Conservation (phyloP, 2,113 vertebrate genomes). For the Benitochromis conjunctus region DNA sequence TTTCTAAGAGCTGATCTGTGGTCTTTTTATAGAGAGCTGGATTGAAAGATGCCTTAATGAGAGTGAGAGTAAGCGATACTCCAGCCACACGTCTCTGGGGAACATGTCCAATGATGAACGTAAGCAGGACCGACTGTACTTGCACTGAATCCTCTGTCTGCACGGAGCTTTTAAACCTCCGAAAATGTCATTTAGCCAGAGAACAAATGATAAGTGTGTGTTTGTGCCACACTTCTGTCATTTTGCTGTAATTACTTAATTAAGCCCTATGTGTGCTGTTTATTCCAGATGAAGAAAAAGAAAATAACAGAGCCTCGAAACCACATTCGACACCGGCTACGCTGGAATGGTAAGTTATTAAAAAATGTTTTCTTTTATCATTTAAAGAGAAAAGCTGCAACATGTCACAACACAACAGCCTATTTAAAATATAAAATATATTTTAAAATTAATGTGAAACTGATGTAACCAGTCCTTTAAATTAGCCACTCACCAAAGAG, state of each 20-base stretch:
- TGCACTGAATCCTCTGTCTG: neutral
- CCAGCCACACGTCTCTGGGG: constrained; percentile 94
- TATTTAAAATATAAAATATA: neutral
- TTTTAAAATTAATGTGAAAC: neutral
- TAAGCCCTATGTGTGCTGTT: neutral
- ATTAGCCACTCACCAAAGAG: neutral
- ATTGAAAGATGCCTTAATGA: constrained; percentile 99
- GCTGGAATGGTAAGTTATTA: constrained; percentile 87
- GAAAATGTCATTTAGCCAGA: neutral
- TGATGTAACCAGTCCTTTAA: neutral
- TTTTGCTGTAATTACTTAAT: neutral
- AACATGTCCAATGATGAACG: constrained; percentile 98
- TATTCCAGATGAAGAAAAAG: constrained; percentile 94
- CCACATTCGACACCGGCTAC: constrained; percentile 97
- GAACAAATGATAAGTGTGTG: neutral
- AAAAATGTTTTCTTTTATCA: neutral
- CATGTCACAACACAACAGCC: neutral
- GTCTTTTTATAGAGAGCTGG: constrained; percentile 91
- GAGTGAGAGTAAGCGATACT: constrained; percentile 95
- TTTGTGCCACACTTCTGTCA: neutral
- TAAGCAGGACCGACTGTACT: constrained; percentile 74
- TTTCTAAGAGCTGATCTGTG: neutral
- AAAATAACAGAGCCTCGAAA: constrained; percentile 97
- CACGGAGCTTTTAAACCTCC: neutral
- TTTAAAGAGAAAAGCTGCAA: neutral